Evolutionary conservation across 2,113 vertebrate genomes (phyloP).

Genomic region (Danio rerio): GRCz12tu NC_133178.1:59523001-59523500

Average conservation of each 20-base stretch:
- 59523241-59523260: not conserved
- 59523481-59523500: constrained; percentile 48
- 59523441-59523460: constrained; percentile 10
- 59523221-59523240: not conserved
- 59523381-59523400: not conserved
- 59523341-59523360: not conserved
- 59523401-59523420: not conserved
- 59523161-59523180: no score
- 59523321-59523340: constrained; percentile 21
- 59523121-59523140: no score
- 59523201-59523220: no score
- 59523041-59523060: no score
- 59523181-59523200: no score
- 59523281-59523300: not conserved
- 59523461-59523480: constrained; percentile 39
- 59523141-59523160: no score
- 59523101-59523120: no score
- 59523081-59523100: no score
- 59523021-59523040: no score
- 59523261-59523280: not conserved
- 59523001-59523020: no score
- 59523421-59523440: not conserved
- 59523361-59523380: not conserved
- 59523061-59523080: no score
- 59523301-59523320: constrained; percentile 24